Percentiles rank a stretch among this genome's conserved stretches.
These are phyloP conservation scores for Reticulitermes speratus DNA, from an alignment of 1,140 invertebrate species.

Conservation along the genomic window DNA sequence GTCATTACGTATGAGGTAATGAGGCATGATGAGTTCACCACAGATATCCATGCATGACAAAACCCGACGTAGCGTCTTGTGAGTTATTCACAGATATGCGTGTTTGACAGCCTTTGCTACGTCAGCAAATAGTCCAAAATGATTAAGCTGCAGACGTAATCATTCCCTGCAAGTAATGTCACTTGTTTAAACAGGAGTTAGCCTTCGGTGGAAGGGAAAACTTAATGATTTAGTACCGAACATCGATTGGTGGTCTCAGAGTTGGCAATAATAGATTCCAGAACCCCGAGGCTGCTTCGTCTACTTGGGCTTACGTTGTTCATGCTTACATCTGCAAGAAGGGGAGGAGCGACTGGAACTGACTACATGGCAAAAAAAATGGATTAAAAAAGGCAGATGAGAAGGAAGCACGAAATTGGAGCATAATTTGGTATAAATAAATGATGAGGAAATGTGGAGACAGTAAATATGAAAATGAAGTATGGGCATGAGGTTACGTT, in stretches of 20 bases:
- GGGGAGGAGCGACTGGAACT: background rate
- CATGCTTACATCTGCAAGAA: background rate
- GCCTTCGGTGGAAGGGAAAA: background rate
- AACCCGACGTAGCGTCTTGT: too few species aligned
- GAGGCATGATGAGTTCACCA: too few species aligned
- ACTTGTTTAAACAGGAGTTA: background rate
- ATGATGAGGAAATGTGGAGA: background rate
- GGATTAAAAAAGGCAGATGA: background rate
- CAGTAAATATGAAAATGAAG: background rate
- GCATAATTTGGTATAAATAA: constrained; percentile 1
- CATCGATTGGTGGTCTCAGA: background rate
- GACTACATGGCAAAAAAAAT: background rate
- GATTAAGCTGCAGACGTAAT: too few species aligned
- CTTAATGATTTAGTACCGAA: background rate
- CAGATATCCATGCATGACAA: too few species aligned
- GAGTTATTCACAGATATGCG: too few species aligned
- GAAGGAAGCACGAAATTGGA: background rate
- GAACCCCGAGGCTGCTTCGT: background rate
- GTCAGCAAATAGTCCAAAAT: too few species aligned
- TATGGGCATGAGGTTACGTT: background rate
- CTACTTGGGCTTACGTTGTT: background rate
- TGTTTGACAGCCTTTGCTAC: too few species aligned
- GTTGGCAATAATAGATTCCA: background rate
- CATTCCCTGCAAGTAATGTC: too few species aligned
- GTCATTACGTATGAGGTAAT: too few species aligned